These are phyloP conservation scores for Eilema depressum DNA, from an alignment of 2,888 invertebrate genomes.

Conservation along the genomic window DNA sequence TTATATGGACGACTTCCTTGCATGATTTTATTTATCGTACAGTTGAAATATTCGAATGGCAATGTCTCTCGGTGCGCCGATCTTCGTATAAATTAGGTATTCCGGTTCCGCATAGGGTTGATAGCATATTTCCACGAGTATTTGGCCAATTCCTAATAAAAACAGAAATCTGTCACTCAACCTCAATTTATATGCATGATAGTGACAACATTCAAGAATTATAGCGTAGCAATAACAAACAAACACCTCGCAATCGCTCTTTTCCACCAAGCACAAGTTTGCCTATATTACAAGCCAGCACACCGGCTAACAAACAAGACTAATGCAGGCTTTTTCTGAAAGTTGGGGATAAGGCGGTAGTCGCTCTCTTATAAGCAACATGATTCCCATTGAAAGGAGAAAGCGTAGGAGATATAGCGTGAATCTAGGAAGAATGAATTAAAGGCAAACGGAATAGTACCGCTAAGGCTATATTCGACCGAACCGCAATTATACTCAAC, in stretches of 20 bases:
- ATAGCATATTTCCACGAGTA: background rate
- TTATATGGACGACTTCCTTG: constrained; percentile 44
- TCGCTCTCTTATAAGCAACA: background rate
- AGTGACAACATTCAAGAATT: background rate
- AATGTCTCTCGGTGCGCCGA: constrained; percentile 27
- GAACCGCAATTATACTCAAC: background rate
- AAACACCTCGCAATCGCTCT: no score
- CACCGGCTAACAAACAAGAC: no score
- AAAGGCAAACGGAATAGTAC: background rate
- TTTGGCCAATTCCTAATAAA: background rate
- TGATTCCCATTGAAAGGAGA: background rate
- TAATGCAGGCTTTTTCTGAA: no score
- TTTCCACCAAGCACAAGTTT: no score
- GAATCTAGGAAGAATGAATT: background rate
- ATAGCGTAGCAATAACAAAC: background rate
- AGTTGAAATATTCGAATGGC: constrained; percentile 28
- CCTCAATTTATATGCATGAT: background rate
- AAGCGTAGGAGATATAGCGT: background rate
- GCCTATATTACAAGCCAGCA: no score
- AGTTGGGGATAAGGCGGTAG: background rate
- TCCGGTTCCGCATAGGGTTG: constrained; percentile 30
- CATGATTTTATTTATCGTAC: constrained; percentile 44
- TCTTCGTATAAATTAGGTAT: constrained; percentile 52
- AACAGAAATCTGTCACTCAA: background rate
- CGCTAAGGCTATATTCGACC: no score